These are phyloP conservation scores for Poeciliopsis gracilis DNA, from an alignment of 2,797 vertebrate genomes.

Conservation along the genomic window DNA sequence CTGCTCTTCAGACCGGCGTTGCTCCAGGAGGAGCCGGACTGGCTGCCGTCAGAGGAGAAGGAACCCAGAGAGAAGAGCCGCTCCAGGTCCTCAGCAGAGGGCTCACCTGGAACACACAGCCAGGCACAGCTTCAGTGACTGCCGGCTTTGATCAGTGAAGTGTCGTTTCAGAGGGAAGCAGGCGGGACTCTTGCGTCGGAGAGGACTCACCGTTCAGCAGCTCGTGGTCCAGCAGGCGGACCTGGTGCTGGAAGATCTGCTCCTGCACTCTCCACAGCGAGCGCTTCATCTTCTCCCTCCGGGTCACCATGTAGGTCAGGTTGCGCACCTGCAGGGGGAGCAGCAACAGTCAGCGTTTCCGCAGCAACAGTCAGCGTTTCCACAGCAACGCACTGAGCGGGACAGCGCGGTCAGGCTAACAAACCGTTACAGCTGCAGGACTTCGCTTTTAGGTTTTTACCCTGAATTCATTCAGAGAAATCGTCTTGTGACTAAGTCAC, in stretches of 20 bases:
- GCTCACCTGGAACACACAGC: conserved; percentile 48
- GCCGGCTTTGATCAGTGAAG: no score
- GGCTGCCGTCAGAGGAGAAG: conserved; percentile 47
- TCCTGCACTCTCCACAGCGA: conserved; percentile 94
- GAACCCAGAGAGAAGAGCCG: conserved; percentile 56
- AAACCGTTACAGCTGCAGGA: not conserved
- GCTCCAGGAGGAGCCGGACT: conserved; percentile 39
- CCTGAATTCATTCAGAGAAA: no score
- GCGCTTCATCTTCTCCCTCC: conserved; percentile 97
- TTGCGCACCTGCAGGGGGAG: conserved; percentile 87
- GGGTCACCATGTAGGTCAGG: conserved; percentile 98
- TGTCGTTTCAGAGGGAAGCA: not conserved
- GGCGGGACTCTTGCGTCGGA: no score
- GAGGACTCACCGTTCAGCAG: conserved; percentile 84
- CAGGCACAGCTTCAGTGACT: not conserved
- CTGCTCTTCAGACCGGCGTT: conserved; percentile 52
- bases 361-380: not conserved
- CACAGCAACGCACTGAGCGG: not conserved
- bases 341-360: not conserved
- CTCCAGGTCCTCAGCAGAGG: conserved; percentile 60
- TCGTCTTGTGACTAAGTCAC: no score
- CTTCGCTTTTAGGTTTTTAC: no score
- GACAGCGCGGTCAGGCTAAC: not conserved
- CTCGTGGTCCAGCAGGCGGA: conserved; percentile 88
- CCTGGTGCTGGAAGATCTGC: conserved; percentile 93